Evolutionary conservation across 1,140 invertebrate genomes (phyloP), one percentile per base, ranked within the genome.

Genomic region (Drosophila ercepeae): DNA sequence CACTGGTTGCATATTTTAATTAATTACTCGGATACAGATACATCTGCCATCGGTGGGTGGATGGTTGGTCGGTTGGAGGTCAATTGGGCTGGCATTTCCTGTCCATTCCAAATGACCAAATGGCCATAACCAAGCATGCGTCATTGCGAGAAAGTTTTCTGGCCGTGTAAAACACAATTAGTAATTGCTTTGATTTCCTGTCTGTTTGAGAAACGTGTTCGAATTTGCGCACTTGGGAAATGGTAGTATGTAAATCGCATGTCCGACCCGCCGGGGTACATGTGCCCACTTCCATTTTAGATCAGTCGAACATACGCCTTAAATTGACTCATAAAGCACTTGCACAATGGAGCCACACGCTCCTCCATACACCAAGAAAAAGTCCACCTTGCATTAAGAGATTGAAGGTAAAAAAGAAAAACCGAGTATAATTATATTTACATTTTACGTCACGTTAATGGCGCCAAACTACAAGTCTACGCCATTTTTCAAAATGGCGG

Each of bases 321-420:
- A 61, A 84, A 86, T 86, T 86, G 81, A 86, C 72, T 86, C 81
- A 88, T 75, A 63, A 78, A 72, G 73, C 39, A 52, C 46, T 81
- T 75, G 76, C 77, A 72, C 76, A 79, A 67, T 75, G 75, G 75
- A 78, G 76, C 63, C 27, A 46, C 53, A 46, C 2, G 39, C 18
- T 36, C 23, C 16, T 42, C 39, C 6, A 9, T 9, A 42, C 39
- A 42, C 16, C 39, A 18, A 19, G 16, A 42, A 42, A 36, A 42
- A 42, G 36, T 16, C 39, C 2, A 9, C 16, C 8, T 11, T 42
- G 8, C 18, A 13, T 36, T 4, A 36, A 1, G 1, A 2, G 9
- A n/a, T 36, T 36, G 6, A 32, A 32, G 7, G 1, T 32, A 32
- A 7, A 32, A 8, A 11, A 32, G 2, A 32, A 32, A 32, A 32